Conservation (phyloP, 1,140 invertebrate species). For the Drosophila pectinifera region DNA sequence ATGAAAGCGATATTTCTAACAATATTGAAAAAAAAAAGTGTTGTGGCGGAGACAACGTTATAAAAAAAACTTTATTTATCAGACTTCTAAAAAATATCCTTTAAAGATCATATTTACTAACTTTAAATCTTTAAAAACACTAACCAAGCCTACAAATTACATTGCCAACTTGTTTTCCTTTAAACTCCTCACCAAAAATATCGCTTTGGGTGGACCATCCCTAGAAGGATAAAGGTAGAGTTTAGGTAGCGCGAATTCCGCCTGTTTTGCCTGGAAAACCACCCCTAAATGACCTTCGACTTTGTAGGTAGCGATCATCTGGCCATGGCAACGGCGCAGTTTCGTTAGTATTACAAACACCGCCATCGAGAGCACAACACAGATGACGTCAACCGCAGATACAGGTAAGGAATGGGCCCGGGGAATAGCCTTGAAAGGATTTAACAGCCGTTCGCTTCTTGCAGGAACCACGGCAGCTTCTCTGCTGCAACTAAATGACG, state of each 20-base stretch:
- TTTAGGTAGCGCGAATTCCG: constrained; percentile 47
- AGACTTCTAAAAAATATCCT: too few species aligned
- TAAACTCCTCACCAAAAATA: constrained; percentile 24
- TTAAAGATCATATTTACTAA: too few species aligned
- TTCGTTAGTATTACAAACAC: constrained; percentile 57
- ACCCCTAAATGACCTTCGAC: constrained; percentile 57
- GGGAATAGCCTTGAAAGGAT: constrained; percentile 3
- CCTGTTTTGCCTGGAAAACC: constrained; percentile 56
- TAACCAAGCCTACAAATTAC: background rate
- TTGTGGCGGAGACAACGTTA: too few species aligned
- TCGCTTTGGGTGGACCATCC: constrained; percentile 39
- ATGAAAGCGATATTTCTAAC: too few species aligned
- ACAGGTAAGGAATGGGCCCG: constrained; percentile 41
- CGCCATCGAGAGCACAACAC: constrained; percentile 28
- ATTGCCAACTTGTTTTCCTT: background rate
- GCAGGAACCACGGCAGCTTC: constrained; percentile 29
- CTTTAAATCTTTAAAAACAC: too few species aligned
- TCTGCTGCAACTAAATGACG: constrained; percentile 70
- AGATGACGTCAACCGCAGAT: constrained; percentile 51
- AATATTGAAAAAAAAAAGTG: too few species aligned
- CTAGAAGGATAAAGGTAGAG: constrained; percentile 13
- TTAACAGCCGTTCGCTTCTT: background rate
- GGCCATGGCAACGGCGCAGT: constrained; percentile 22
- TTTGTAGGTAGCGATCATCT: constrained; percentile 52
- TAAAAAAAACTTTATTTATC: too few species aligned